phyloP scores from a whole-genome alignment of 2,888 invertebrate species.

The Junonia oenone region DNA sequence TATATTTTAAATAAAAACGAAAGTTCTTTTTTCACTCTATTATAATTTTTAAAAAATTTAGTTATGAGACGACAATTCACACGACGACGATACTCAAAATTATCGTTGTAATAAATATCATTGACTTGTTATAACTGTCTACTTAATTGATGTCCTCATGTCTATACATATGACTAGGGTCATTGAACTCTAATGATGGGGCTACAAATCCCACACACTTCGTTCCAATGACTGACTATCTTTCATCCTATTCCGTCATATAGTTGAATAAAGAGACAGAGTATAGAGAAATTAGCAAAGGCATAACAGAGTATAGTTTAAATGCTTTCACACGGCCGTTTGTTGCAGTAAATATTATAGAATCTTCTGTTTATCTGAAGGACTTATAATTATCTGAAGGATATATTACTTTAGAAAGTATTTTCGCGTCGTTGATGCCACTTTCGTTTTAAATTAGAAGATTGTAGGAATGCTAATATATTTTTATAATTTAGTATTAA shows the following conservation, averaged over 20 bases:
- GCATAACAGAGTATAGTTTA: conserved; percentile 22
- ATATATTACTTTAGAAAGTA: neutral
- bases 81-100: too few species aligned
- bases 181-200: conserved; percentile 29
- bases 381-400: neutral
- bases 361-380: neutral
- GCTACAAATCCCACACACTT: conserved; percentile 29
- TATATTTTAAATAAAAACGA: too few species aligned
- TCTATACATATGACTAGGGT: conserved; percentile 16
- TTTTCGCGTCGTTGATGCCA: neutral
- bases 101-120: neutral
- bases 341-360: conserved; percentile 2
- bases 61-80: too few species aligned
- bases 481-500: neutral
- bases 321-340: conserved; percentile 27
- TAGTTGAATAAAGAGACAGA: conserved; percentile 17
- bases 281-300: conserved; percentile 30
- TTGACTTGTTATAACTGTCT: neutral
- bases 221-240: conserved; percentile 32
- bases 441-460: neutral
- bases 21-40: too few species aligned
- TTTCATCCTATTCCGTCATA: conserved; percentile 17
- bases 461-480: neutral
- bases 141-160: neutral
- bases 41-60: too few species aligned